phyloP scores from a whole-genome alignment of 35 echinoderm and acorn worm species.

The Chiridota heheva region DNA sequence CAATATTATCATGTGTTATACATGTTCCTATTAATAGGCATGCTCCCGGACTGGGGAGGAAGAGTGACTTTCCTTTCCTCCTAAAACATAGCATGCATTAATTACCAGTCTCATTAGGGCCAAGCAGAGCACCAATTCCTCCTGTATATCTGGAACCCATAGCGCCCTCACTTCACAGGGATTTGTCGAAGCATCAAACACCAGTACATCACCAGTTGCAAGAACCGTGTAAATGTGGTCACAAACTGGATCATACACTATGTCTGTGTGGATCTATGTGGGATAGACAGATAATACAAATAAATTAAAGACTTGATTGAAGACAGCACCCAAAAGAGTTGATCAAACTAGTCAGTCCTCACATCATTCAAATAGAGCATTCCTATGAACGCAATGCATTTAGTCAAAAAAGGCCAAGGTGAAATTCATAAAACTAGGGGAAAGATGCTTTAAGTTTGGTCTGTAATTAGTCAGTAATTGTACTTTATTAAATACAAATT shows the following conservation, averaged over 20 bases:
- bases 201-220: slow-evolving; percentile 78
- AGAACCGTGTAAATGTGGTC: slow-evolving; percentile 80
- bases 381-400: background rate
- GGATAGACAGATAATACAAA: background rate
- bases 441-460: background rate
- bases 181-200: slow-evolving; percentile 84
- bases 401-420: background rate
- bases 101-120: slow-evolving; percentile 83
- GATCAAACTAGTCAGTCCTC: background rate
- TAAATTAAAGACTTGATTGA: background rate
- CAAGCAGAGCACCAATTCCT: slow-evolving; percentile 78
- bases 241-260: slow-evolving; percentile 83
- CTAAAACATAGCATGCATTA: no score
- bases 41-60: no score
- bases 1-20: no score
- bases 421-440: background rate
- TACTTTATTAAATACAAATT: no score
- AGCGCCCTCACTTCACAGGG: slow-evolving; percentile 75
- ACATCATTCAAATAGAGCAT: background rate
- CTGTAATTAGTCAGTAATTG: background rate
- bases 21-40: no score
- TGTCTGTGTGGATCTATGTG: slow-evolving; percentile 78
- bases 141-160: slow-evolving; percentile 68
- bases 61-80: no score
- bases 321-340: background rate